These are phyloP conservation scores for Phenacoccus solenopsis DNA, from an alignment of 1,140 invertebrate species.

Conservation along the genomic window DNA sequence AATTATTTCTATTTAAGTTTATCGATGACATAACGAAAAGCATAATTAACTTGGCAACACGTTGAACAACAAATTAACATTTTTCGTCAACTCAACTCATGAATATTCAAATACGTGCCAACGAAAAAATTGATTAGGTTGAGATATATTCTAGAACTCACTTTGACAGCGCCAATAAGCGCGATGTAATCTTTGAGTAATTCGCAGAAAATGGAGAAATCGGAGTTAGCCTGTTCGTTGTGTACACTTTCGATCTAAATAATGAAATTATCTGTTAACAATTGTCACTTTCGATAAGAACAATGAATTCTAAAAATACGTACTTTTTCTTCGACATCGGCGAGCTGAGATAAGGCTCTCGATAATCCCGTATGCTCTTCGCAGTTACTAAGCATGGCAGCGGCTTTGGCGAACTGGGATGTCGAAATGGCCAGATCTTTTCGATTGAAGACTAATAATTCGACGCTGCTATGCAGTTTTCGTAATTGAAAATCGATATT, in stretches of 20 bases:
- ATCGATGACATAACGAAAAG: no score
- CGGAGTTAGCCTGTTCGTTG: constrained; percentile 84
- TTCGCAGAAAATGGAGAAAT: constrained; percentile 87
- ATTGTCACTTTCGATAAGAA: not conserved
- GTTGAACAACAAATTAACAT: not conserved
- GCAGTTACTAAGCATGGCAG: constrained; percentile 82
- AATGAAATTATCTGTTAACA: constrained; percentile 23
- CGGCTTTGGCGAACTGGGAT: constrained; percentile 69
- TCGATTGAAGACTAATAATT: constrained; percentile 72
- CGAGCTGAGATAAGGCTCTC: constrained; percentile 78
- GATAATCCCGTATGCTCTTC: constrained; percentile 92
- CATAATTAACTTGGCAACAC: no score
- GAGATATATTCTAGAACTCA: constrained; percentile 29
- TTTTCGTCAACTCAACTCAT: not conserved
- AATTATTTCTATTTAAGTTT: no score
- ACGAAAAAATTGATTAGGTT: not conserved
- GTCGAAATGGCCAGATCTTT: constrained; percentile 72
- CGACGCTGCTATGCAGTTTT: constrained; percentile 77
- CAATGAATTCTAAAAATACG: not conserved
- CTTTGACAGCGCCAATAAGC: constrained; percentile 82
- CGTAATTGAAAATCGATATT: constrained; percentile 78
- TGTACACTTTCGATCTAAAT: constrained; percentile 68
- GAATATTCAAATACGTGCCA: not conserved
- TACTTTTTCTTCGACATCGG: constrained; percentile 80
- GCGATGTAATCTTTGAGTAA: constrained; percentile 91